Conservation (phyloP, 2,797 vertebrate genomes). For the Hylomyscus alleni region DNA sequence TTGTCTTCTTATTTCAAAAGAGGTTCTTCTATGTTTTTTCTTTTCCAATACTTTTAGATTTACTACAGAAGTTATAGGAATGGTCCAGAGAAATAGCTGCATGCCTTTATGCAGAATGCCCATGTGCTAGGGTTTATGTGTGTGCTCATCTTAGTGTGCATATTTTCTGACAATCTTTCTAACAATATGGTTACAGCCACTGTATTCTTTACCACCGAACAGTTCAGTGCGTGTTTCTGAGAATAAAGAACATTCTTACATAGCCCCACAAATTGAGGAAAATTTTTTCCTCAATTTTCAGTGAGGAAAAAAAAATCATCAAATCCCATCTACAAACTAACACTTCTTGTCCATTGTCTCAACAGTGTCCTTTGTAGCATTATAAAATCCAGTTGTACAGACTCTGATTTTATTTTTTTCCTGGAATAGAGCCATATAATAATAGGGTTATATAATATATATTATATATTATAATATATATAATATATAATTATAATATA, state of each 20-base stretch:
- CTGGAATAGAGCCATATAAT: conserved; percentile 24
- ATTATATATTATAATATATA: no score
- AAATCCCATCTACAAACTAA: conserved; percentile 1
- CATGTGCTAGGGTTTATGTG: not conserved
- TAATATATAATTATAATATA: no score
- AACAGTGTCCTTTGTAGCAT: not conserved
- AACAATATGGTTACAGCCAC: not conserved
- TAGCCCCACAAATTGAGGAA: no score
- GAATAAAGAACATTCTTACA: conserved; percentile 12
- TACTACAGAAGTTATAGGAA: conserved; percentile 47
- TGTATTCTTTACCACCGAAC: not conserved
- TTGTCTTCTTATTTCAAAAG: not conserved
- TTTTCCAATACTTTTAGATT: conserved; percentile 39
- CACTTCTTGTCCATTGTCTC: not conserved
- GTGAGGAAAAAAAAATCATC: not conserved
- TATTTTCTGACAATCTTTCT: not conserved
- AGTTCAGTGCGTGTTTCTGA: not conserved
- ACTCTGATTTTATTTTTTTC: conserved; percentile 44
- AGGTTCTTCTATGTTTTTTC: not conserved
- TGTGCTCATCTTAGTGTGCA: not conserved
- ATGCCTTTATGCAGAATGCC: not conserved
- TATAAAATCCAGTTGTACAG: not conserved
- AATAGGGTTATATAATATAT: no score
- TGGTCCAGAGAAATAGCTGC: conserved; percentile 32
- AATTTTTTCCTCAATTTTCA: no score